These are phyloP conservation scores for Watsonalla binaria DNA, from an alignment of 2,888 invertebrate genomes.

Conservation along the genomic window DNA sequence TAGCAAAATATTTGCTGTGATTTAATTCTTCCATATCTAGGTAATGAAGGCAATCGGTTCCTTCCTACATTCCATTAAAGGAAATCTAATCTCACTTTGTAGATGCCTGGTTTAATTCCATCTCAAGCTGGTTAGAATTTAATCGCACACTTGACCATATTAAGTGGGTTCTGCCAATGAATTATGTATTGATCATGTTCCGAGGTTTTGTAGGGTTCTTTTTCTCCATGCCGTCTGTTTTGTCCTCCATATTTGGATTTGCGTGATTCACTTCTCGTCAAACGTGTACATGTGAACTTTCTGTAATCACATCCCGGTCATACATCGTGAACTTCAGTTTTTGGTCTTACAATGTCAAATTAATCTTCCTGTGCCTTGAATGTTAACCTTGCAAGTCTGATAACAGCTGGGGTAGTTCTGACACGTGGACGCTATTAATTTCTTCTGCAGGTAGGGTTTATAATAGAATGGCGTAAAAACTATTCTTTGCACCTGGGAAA, in stretches of 20 bases:
- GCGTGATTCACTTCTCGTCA: conserved; percentile 46
- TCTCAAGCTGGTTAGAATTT: conserved; percentile 40
- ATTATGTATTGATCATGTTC: conserved; percentile 46
- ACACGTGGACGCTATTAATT: conserved; percentile 9
- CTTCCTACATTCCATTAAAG: conserved; percentile 54
- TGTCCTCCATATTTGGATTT: conserved; percentile 46
- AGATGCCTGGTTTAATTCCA: conserved; percentile 43
- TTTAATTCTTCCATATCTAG: conserved; percentile 4
- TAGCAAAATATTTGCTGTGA: background rate
- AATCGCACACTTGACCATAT: conserved; percentile 44
- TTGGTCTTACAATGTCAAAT: conserved; percentile 8
- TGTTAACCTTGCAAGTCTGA: conserved; percentile 5
- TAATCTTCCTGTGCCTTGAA: conserved; percentile 13
- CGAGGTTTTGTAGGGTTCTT: conserved; percentile 39
- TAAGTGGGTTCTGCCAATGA: conserved; percentile 36
- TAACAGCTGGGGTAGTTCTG: conserved; percentile 12
- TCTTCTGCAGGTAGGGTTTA: too few relatives aligned
- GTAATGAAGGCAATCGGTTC: conserved; percentile 26
- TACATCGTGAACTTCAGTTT: conserved; percentile 8
- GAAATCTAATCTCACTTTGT: conserved; percentile 37
- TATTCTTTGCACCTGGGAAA: background rate
- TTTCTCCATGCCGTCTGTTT: conserved; percentile 35
- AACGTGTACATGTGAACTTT: conserved; percentile 27
- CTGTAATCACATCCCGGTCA: conserved; percentile 15
- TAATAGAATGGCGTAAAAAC: background rate